Base-by-base conservation (phyloP, 2,113 vertebrate species). In the Passer montanus region DNA sequence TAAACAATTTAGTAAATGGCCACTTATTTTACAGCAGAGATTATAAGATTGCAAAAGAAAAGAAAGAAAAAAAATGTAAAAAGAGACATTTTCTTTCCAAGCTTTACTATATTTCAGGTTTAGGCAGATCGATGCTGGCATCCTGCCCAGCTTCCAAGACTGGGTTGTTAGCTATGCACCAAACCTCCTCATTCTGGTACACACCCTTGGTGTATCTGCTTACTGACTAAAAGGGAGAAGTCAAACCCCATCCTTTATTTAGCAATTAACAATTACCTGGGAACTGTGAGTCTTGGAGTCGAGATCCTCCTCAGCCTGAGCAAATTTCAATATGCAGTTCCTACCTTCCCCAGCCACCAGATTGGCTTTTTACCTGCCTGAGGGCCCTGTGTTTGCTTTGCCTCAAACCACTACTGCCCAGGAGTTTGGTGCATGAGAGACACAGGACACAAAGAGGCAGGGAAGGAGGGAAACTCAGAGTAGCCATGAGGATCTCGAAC, bases 381-480 rank as follows among this genome's bases (percentile, higher is more conserved):
- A 41, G 11, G 10, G 6, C 2, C 8, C 13, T n/a, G 3, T 2
- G 3, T 62, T 88, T 60, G 8, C 9, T n/a, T 58, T 67, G 28
- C 11, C 17, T 79, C 5, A 9, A 94, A n/a, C 16, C 15, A 16
- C 35, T 35, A 2, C 30, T 43, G 23, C 20, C 19, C 41, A 52
- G 46, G 37, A 53, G 28, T 53, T 66, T 14, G n/a, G 10, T n/a
- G 37, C 2, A 0, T 31, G 60, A 41, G 26, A 74, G 24, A 31
- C 2, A 1, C 0, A 2, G 27, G 31, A 4, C 6, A 33, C 15
- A 35, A 85, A 63, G 28, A 49, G 13, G 5, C 5, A 68, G 10
- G 39, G 22, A 20, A 62, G n/a, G 47, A 74, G 20, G 21, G 22
- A 88, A 75, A 52, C 20, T 43, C 33, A 27, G 0, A 6, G 60